Evolutionary conservation across 92 coral and sea anemone species (phyloP), one percentile per base, ranked within the genome.

Genomic region (Bergia sp.): DNA sequence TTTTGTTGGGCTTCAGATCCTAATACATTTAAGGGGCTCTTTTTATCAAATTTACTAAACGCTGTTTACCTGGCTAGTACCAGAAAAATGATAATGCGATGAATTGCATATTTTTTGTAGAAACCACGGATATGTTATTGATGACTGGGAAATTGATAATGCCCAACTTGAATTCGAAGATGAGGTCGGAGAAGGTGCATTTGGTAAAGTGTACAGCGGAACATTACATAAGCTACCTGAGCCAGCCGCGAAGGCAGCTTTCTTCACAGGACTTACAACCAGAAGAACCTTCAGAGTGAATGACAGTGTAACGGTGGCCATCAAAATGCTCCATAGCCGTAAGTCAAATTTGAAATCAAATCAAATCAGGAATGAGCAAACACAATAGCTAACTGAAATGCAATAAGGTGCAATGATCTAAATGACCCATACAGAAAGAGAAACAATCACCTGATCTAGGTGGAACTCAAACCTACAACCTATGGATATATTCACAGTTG

Each of bases 131-230:
- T 69, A 71, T 84, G 67, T 84, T 13, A 12, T 84, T 36, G 87
- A 84, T 84, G 87, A 84, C 1, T 84, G 87, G 87, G 87, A 84
- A 71, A 45, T 84, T 12, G 87, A 84, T 38, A 74, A 77, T 23
- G 15, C 61, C 21, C 75, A 84, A 2, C 77, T 84, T 37, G 45
- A 71, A 11, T 84, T 84, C 37, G 87, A 84, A 47, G 43, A 84
- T 75, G 87, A 84, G 64, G 38, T 84, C 9, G 87, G 87, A 47
- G 87, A 84, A 21, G 87, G 87, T 49, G 87, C 87, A 6, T 84
- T 84, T 29, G 87, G 87, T 84, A 84, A 84, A 44, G 87, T 84
- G 40, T 84, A 69, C 79, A 84, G 87, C 67, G 87, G 87, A 29
- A 0, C 21, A n/a, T 37, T 84, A 16, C 37, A 71, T 3, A 84